Percentiles rank a stretch among this genome's conserved stretches.
Evolutionary conservation across 1,140 invertebrate species (phyloP).

Genomic region (Trypoxylus dichotomus): DNA sequence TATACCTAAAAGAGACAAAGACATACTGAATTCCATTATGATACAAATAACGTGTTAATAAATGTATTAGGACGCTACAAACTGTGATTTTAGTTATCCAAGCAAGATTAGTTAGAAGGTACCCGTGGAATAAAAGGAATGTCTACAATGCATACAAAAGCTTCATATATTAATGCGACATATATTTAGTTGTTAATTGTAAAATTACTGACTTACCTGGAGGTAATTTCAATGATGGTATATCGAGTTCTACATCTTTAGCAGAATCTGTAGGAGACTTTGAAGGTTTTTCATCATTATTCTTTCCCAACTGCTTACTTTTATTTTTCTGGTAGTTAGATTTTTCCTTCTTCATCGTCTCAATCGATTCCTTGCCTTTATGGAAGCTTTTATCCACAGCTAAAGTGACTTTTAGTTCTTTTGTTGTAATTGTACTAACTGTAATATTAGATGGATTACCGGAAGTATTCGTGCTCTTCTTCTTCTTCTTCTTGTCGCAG

Average conservation of each 20-base stretch:
- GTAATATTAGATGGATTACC: constrained; percentile 3
- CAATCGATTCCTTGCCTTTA: constrained; percentile 34
- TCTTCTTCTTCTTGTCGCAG: constrained; percentile 52
- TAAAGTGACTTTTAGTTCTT: constrained; percentile 41
- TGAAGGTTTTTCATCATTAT: constrained; percentile 39
- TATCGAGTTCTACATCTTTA: constrained; percentile 40
- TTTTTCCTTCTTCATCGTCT: constrained; percentile 44
- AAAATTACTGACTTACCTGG: constrained; percentile 56
- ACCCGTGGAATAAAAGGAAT: too few relatives aligned
- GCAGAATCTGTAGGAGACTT: constrained; percentile 25
- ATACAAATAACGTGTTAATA: background rate
- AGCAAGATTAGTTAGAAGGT: too few relatives aligned
- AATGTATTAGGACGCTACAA: too few relatives aligned
- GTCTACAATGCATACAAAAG: too few relatives aligned
- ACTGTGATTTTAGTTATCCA: too few relatives aligned
- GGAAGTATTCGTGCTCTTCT: constrained; percentile 55
- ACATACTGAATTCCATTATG: background rate
- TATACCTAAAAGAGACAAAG: constrained; percentile 60
- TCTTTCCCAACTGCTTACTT: constrained; percentile 5
- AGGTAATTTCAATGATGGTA: constrained; percentile 62
- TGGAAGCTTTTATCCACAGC: constrained; percentile 37
- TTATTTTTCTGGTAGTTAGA: constrained; percentile 29
- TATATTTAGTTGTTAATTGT: background rate
- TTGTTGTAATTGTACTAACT: constrained; percentile 32
- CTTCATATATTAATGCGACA: background rate